Conservation (phyloP, 2,113 vertebrate genomes). For the Melospiza melodia region DNA sequence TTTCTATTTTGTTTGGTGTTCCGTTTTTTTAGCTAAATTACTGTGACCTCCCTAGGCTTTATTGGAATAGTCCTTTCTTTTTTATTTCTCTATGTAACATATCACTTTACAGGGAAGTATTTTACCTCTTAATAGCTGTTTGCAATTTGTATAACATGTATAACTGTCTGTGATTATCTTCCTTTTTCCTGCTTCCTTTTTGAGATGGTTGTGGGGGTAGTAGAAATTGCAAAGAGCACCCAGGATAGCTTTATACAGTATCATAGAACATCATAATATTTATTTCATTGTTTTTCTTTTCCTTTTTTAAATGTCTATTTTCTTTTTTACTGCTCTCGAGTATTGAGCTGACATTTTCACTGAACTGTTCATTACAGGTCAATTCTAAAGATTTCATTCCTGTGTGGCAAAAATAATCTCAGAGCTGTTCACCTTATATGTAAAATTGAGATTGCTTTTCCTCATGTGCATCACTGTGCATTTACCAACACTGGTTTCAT, state of each 20-base stretch:
- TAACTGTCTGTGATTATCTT: background rate
- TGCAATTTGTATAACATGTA: background rate
- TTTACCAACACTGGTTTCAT: background rate
- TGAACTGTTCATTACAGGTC: constrained; percentile 7
- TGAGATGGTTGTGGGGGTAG: background rate
- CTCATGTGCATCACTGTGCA: background rate
- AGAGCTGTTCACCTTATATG: background rate
- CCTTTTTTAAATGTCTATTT: background rate
- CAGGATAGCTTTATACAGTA: background rate
- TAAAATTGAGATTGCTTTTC: constrained; percentile 2
- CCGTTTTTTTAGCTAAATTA: background rate
- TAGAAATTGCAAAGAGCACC: background rate
- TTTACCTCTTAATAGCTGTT: background rate
- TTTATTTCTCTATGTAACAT: background rate
- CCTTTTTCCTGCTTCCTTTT: background rate
- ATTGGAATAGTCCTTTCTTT: background rate
- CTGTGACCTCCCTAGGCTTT: background rate
- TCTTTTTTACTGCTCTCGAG: background rate
- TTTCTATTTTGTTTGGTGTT: background rate
- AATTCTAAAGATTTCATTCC: background rate
- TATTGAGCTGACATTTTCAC: constrained; percentile 12
- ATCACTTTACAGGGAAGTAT: background rate
- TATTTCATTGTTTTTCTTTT: background rate
- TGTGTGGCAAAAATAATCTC: background rate
- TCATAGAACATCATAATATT: background rate